A percentile compares a stretch with the other conserved stretches of the same genome.
Conservation (phyloP, 2,113 vertebrate genomes). For the Cettia cetti region DNA sequence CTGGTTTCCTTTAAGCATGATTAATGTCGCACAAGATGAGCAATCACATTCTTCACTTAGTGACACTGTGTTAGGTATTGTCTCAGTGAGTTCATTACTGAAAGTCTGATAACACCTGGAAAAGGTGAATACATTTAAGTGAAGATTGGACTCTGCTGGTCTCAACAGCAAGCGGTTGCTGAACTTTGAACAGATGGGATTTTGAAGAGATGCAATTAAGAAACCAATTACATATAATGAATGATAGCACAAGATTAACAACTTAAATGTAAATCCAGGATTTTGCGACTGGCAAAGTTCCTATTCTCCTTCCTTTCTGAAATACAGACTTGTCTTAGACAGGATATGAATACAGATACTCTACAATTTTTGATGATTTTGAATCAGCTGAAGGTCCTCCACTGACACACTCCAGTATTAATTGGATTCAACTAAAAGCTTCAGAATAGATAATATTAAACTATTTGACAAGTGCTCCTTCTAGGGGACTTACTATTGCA, state of each 20-base stretch:
- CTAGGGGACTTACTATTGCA: neutral
- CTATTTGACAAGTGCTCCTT: neutral
- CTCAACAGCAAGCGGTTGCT: neutral
- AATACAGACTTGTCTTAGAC: neutral
- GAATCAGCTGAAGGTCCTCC: constrained; percentile 40
- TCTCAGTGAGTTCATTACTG: neutral
- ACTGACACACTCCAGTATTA: neutral
- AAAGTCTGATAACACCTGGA: constrained; percentile 11
- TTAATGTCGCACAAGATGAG: neutral
- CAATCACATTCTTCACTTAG: neutral
- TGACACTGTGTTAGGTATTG: neutral
- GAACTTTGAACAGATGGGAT: neutral
- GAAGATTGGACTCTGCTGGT: neutral
- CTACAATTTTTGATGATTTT: constrained; percentile 33
- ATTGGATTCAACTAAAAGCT: constrained; percentile 19
- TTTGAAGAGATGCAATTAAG: constrained; percentile 54
- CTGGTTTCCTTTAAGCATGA: neutral
- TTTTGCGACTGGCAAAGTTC: neutral
- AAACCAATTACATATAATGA: constrained; percentile 41
- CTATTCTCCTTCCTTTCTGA: neutral
- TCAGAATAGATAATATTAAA: constrained; percentile 24
- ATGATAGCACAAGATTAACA: constrained; percentile 2
- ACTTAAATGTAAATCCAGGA: neutral
- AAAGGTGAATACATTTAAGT: neutral
- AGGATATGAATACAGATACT: neutral